Evolutionary conservation across 2,113 vertebrate genomes (phyloP).

Genomic region (Climacteris rufus): DNA sequence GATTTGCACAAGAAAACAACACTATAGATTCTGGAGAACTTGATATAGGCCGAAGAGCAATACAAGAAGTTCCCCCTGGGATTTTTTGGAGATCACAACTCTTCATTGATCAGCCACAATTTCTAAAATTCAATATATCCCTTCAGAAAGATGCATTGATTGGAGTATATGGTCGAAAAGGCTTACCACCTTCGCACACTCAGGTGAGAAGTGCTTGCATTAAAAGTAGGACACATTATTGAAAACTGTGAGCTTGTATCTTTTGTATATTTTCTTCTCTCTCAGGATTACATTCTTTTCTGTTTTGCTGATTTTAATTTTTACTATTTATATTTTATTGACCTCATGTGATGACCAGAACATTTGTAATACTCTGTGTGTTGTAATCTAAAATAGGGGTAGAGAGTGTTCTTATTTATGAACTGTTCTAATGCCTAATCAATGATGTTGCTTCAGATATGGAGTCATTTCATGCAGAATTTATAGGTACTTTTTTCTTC

Average conservation of each 20-base stretch:
- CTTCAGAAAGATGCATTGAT: conserved; percentile 97
- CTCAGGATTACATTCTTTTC: not conserved
- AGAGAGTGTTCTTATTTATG: not conserved
- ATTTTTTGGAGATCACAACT: conserved; percentile 96
- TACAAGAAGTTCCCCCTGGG: conserved; percentile 89
- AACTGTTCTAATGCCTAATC: not conserved
- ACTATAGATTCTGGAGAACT: conserved; percentile 93
- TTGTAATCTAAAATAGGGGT: not conserved
- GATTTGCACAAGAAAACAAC: conserved; percentile 90
- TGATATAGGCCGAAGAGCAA: conserved; percentile 85
- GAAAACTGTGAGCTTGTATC: not conserved
- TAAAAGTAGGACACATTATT: not conserved
- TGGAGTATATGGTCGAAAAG: conserved; percentile 95
- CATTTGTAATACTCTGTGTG: not conserved
- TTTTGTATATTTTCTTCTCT: not conserved
- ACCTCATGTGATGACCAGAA: not conserved
- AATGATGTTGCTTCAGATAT: not conserved
- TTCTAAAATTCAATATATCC: conserved; percentile 99
- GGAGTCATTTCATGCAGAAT: not conserved
- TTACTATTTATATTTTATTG: not conserved
- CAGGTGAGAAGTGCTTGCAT: conserved; percentile 78
- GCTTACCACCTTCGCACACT: conserved; percentile 93
- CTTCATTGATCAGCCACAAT: conserved; percentile 88
- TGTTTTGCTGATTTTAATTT: not conserved
- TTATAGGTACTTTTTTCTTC: not conserved